Base-by-base conservation (phyloP, 2,113 vertebrate species). In the Falcunculus frontatus region DNA sequence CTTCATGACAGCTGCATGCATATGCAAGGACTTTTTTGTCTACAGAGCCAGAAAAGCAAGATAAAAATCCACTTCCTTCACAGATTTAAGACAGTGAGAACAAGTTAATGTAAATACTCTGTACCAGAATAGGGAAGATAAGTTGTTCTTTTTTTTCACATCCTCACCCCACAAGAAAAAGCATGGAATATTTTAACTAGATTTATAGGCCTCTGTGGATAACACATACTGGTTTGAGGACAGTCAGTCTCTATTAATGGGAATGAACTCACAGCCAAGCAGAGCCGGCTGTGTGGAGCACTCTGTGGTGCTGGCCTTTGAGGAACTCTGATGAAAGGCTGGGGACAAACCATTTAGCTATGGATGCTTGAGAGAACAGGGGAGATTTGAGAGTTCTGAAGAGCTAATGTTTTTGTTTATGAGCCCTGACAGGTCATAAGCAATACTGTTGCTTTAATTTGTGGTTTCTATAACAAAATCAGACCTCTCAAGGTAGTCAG, bases 201-300 rank as follows among this genome's bases (percentile, higher is more conserved):
- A 33, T 84, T 80, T 56, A 50, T 13, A 63, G 41, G 26, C n/a
- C 64, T 80, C 41, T 60, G 49, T 56, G 5, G 5, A 20, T 68
- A 89, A 84, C 22, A 84, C 26, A 32, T 50, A 46, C 16, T 84
- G 49, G 49, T 80, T 77, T 84, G 44, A 64, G 77, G 49, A 65
- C 27, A 69, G 35, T 55, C 39, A 32, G 50, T 60, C 33, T 81
- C 35, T 73, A 5, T 35, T 39, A 81, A 69, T 41, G 56, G 44
- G 30, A 73, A 63, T 39, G 35, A 84, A 41, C 33, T 39, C 59
- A 49, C 18, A 65, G 70, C 16, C 55, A 87, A 73, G 77, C 10
- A 22, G 44, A 90, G 39, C 35, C 0, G 0, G 25, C 13, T 29
- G 29, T 35, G 23, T 2, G 2, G 21, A 37, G n/a, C 1, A 2